Conservation (phyloP, 1,140 invertebrate genomes). For the Mycetomoellerius zeteki region DNA sequence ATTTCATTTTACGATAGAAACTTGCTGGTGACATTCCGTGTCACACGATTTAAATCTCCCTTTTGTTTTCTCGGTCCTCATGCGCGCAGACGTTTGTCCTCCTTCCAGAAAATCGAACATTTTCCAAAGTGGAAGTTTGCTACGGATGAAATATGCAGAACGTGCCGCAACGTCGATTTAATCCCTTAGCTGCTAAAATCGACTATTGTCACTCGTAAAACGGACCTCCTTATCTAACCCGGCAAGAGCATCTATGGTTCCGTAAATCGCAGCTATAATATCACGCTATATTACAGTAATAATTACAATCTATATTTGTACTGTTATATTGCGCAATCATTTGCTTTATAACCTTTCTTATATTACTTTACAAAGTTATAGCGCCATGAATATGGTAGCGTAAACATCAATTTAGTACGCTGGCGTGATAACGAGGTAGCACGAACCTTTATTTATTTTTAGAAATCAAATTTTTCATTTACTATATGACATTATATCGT, state of each 20-base stretch:
- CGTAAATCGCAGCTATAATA: slow-evolving; percentile 13
- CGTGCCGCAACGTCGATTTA: slow-evolving; percentile 23
- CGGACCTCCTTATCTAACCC: neutral
- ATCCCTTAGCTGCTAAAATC: slow-evolving; percentile 25
- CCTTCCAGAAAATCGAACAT: slow-evolving; percentile 49
- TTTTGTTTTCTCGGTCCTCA: slow-evolving; percentile 12
- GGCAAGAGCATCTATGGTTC: neutral
- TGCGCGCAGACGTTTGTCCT: slow-evolving; percentile 22
- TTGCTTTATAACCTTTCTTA: neutral
- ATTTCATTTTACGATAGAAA: slow-evolving; percentile 71
- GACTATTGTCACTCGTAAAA: slow-evolving; percentile 10
- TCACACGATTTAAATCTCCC: slow-evolving; percentile 63
- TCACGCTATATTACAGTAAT: neutral
- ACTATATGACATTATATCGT: neutral
- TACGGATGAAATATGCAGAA: neutral
- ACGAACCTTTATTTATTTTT: neutral
- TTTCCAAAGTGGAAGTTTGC: slow-evolving; percentile 45
- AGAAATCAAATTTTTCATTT: neutral
- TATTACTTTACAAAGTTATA: neutral
- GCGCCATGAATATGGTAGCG: neutral
- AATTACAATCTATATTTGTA: neutral
- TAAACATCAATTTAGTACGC: slow-evolving; percentile 16
- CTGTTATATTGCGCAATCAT: slow-evolving; percentile 12
- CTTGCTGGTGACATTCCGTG: slow-evolving; percentile 56
- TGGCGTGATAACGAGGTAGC: neutral